phyloP scores from a whole-genome alignment of 2,797 vertebrate genomes.

The Scolopax bukidnonensis region DNA sequence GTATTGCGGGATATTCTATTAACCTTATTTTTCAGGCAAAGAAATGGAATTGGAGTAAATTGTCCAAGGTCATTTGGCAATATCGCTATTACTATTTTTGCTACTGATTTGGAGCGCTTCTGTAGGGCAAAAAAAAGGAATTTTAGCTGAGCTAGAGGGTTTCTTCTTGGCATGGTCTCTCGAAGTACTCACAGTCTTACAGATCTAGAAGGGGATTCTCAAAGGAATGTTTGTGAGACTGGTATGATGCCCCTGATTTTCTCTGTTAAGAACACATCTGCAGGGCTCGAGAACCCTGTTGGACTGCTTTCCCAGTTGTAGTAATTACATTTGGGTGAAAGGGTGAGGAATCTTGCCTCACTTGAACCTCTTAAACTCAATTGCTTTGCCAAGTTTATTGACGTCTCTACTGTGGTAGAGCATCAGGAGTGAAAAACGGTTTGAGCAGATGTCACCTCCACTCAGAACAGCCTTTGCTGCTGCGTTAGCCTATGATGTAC shows the following conservation, averaged over 20 bases:
- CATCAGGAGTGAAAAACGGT: neutral
- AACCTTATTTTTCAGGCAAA: constrained; percentile 24
- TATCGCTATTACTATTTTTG: constrained; percentile 1
- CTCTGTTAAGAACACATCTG: neutral
- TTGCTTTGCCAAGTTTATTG: neutral
- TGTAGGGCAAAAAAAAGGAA: neutral
- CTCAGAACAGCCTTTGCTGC: neutral
- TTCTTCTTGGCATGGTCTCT: neutral
- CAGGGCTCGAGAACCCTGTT: neutral
- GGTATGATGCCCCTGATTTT: neutral
- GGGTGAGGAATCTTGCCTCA: constrained; percentile 30
- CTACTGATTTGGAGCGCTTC: neutral
- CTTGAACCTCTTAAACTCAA: neutral
- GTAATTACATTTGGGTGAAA: constrained; percentile 15
- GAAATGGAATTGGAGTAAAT: neutral
- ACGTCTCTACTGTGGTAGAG: neutral
- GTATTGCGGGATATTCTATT: neutral
- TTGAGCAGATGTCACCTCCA: neutral
- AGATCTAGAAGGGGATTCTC: neutral
- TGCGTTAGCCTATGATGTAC: rapidly evolving
- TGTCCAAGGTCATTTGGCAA: constrained; percentile 24
- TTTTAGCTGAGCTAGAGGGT: neutral
- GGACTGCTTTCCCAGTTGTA: neutral
- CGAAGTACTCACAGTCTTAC: rapidly evolving
- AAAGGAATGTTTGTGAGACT: neutral